Evolutionary conservation across 53 echinoderm and acorn worm genomes (phyloP).

Genomic region (Apostichopus leukothele): DNA sequence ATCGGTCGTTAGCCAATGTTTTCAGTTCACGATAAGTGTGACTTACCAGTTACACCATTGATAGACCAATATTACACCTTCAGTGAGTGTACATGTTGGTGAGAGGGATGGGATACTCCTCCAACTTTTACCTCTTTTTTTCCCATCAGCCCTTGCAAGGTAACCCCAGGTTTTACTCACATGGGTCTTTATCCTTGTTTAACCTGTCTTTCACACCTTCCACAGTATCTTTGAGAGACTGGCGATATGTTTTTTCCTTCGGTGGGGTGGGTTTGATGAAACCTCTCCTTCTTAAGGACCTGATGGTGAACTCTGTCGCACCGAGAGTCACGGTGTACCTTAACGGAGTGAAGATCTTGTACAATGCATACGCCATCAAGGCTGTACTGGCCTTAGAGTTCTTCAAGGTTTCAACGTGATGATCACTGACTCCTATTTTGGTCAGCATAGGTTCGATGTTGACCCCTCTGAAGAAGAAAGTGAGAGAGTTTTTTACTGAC

Average conservation of each 20-base stretch:
- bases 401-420: conserved; percentile 68
- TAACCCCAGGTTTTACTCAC: background rate
- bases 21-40: no score
- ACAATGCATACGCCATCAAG: conserved; percentile 92
- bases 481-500: background rate
- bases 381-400: conserved; percentile 84
- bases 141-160: no score
- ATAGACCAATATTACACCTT: no score
- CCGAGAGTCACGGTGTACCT: conserved; percentile 92
- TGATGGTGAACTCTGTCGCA: conserved; percentile 81
- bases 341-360: conserved; percentile 93
- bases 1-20: no score
- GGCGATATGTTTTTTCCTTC: conserved; percentile 85
- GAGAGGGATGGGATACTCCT: no score
- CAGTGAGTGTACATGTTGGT: no score
- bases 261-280: conserved; percentile 75
- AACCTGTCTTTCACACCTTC: conserved; percentile 76
- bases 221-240: conserved; percentile 80
- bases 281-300: conserved; percentile 70
- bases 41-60: no score
- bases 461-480: conserved; percentile 67
- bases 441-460: conserved; percentile 77
- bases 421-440: conserved; percentile 79
- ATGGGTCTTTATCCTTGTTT: conserved; percentile 14
- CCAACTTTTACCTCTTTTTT: no score